Conservation (phyloP, 2,888 invertebrate genomes). For the Shargacucullia verbasci region DNA sequence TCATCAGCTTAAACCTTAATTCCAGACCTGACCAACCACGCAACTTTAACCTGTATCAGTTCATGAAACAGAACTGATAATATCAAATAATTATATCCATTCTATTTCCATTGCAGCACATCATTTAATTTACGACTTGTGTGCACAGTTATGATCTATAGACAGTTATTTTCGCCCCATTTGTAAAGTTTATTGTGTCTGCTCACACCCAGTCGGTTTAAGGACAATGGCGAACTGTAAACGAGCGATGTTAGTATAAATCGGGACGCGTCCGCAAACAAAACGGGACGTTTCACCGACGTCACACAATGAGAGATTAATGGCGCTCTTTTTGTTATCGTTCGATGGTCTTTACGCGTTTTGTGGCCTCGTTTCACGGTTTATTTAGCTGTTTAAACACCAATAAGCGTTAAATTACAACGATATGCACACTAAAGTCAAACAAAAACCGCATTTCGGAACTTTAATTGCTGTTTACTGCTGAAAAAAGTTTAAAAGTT, state of each 20-base stretch:
- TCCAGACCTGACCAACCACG: slow-evolving; percentile 13
- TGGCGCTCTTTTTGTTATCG: slow-evolving; percentile 84
- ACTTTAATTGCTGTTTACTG: slow-evolving; percentile 51
- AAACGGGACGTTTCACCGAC: slow-evolving; percentile 78
- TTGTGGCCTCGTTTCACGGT: slow-evolving; percentile 87
- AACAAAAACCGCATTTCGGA: slow-evolving; percentile 65
- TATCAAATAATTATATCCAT: slow-evolving; percentile 24
- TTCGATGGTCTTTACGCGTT: slow-evolving; percentile 83
- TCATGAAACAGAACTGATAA: slow-evolving; percentile 12
- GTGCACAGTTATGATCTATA: slow-evolving; percentile 79
- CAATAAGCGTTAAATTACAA: slow-evolving; percentile 80
- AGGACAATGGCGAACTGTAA: slow-evolving; percentile 80
- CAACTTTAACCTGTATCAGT: slow-evolving; percentile 22
- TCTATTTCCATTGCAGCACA: slow-evolving; percentile 37
- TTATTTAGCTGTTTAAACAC: slow-evolving; percentile 83
- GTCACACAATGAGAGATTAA: slow-evolving; percentile 87
- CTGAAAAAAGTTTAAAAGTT: slow-evolving; percentile 48
- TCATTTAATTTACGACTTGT: slow-evolving; percentile 80
- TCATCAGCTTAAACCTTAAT: slow-evolving; percentile 7
- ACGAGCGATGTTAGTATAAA: slow-evolving; percentile 74
- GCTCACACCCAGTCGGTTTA: slow-evolving; percentile 85
- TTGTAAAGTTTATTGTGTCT: slow-evolving; percentile 79
- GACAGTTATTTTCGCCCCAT: slow-evolving; percentile 81
- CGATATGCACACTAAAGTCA: slow-evolving; percentile 68
- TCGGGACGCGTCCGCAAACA: slow-evolving; percentile 84